Base-by-base conservation (phyloP, 2,888 invertebrate species). In the Dryobotodes eremita region DNA sequence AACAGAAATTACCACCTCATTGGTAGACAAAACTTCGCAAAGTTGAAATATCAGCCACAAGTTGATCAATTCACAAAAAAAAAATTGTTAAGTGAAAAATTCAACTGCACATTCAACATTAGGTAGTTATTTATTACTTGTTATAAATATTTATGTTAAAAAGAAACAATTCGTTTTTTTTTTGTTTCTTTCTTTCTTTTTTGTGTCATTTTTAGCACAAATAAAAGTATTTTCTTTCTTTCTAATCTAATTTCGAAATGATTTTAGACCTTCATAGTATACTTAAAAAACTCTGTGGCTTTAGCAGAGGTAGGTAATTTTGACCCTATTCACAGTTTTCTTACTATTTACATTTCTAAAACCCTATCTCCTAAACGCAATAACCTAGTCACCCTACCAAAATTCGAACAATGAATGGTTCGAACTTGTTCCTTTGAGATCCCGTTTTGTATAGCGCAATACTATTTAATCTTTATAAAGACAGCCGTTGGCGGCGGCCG, bases 341-440 rank as follows among this genome's bases (percentile, higher is more conserved):
- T 20, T 20, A 23, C 7, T 65, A n/a, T 68, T 31, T 13, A 68
- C 13, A 59, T 42, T n/a, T 57, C 20, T n/a, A 53, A 55, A 36
- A 53, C 53, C 5, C 15, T 69, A 31, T 23, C 8, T 68, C 31
- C 2, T 31, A 50, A 23, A 69, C 50, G 11, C 53, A 6, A 66
- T n/a, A 17, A 23, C 6, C 13, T 83, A 69, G 92, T 88, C 91
- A 90, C 92, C 93, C 91, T 91, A 93, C 86, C 68, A 84, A 93
- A 94, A 92, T 91, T 93, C 92, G 87, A 85, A 85, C 88, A 90
- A 88, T 91, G 89, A 86, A 68, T 80, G 85, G 85, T 91, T 93
- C 65, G 90, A 94, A 95, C 93, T 86, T 93, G 93, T 91, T 93
- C 94, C 95, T 95, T 92, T 92, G 95, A 95, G 94, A 92, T 91